Base-by-base conservation (phyloP, 2,888 invertebrate genomes). In the Metacarcinus magister region DNA sequence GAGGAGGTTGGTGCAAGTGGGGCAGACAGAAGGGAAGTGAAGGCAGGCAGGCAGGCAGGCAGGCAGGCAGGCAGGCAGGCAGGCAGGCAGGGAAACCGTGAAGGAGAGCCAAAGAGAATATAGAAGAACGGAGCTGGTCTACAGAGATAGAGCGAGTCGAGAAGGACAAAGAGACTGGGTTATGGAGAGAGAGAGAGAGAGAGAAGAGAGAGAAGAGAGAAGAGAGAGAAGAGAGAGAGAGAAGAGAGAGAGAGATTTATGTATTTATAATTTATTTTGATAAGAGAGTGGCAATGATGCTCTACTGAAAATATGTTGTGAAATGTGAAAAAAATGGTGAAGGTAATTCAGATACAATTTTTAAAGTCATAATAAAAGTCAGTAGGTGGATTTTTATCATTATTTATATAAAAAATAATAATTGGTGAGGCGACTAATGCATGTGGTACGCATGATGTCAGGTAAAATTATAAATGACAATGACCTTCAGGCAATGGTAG, bases 61-160 rank as follows among this genome's bases (percentile, higher is more conserved):
- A 54, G 54, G 54, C 54, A 44, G 67, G 16, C 44, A 32, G 39
- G 90, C 44, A 32, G 19, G 39, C 2, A n/a, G 67, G 67, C n/a
- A 32, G 82, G 75, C 75, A 28, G 28, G n/a, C 28, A 32, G 82
- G 91, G 92, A 92, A 48, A 92, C 46, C 2, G 92, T 32, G 23
- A 44, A 28, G 39, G 43, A 44, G 92, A 44, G 23, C 7, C 46
- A 92, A 48, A 92, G 92, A 92, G 48, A 92, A 60, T 54, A 60
- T 54, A 60, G 54, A 60, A 92, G 48, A 82, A 82, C 82, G 5
- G 67, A 1, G 67, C 32, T 32, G 82, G 82, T 32, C 82, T 13
- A 7, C 82, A 4, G 92, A 92, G 92, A 48, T 28, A 92, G 48
- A 92, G 92, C n/a, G 92, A 92, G n/a, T 32, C 2, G 16, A 44